Percentiles rank a stretch among this genome's conserved stretches.
Conservation (phyloP, 2,888 invertebrate species). For the Iselma pallidipennis region DNA sequence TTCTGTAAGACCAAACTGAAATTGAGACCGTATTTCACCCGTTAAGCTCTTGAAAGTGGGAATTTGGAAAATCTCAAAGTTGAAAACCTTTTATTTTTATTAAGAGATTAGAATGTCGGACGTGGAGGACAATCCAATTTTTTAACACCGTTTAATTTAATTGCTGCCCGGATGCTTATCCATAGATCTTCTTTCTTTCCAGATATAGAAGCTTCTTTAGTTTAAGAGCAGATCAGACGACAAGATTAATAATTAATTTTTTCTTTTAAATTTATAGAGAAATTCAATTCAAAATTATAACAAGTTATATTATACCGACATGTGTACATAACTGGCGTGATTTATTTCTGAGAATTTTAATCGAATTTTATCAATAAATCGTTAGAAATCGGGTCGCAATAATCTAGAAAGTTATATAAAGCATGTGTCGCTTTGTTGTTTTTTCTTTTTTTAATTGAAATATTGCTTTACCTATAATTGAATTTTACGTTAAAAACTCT, state of each 20-base stretch:
- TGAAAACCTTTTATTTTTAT: background rate
- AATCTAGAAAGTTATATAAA: background rate
- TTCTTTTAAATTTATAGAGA: background rate
- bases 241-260: background rate
- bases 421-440: background rate
- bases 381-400: conserved; percentile 2
- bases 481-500: background rate
- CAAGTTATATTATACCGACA: background rate
- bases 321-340: background rate
- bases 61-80: background rate
- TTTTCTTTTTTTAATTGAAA: background rate
- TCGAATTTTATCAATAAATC: conserved; percentile 3
- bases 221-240: background rate
- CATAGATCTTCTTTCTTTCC: background rate
- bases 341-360: conserved; percentile 5
- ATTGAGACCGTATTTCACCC: background rate
- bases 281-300: background rate
- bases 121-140: background rate
- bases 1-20: background rate
- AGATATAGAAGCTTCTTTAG: background rate
- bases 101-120: background rate
- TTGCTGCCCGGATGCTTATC: background rate
- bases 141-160: background rate
- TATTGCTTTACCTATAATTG: background rate
- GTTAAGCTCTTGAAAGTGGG: background rate